These are phyloP conservation scores for Strigamia crassipes DNA, from an alignment of 2,888 invertebrate species.

Conservation along the genomic window DNA sequence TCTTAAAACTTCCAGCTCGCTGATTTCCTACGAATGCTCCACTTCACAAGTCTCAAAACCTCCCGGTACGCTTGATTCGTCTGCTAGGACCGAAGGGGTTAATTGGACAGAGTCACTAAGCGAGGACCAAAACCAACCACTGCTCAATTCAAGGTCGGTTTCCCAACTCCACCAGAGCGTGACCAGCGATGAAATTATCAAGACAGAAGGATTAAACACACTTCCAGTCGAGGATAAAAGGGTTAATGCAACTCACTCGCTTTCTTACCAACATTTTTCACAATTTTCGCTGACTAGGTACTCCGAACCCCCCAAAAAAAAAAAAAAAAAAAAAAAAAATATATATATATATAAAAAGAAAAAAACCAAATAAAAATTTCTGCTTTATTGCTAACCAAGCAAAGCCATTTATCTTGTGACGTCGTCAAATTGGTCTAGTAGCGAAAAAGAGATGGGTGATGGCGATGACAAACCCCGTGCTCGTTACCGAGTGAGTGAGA, in stretches of 20 bases:
- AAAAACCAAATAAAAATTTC: neutral
- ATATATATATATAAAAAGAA: neutral
- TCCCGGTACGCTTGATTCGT: slow-evolving; percentile 10
- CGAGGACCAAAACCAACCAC: slow-evolving; percentile 6
- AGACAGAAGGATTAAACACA: slow-evolving; percentile 11
- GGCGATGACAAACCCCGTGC: slow-evolving; percentile 19
- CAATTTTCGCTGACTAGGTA: neutral
- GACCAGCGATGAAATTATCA: slow-evolving; percentile 7
- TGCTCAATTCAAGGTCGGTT: slow-evolving; percentile 7
- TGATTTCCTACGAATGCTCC: slow-evolving; percentile 26
- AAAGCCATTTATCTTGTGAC: slow-evolving; percentile 12
- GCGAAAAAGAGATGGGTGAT: slow-evolving; percentile 19
- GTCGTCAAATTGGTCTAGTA: slow-evolving; percentile 8
- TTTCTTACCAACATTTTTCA: slow-evolving; percentile 11
- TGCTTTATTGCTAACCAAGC: slow-evolving; percentile 18
- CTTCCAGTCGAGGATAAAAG: neutral
- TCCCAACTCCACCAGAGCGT: slow-evolving; percentile 10
- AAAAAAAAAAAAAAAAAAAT: neutral
- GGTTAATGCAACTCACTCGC: neutral
- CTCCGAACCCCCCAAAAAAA: neutral
- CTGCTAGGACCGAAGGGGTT: slow-evolving; percentile 8
- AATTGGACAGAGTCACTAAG: slow-evolving; percentile 22
- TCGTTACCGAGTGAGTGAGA: slow-evolving; percentile 22
- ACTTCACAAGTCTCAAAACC: slow-evolving; percentile 30
- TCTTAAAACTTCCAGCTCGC: slow-evolving; percentile 22